phyloP scores from a whole-genome alignment of 2,113 vertebrate species.

The Xiphophorus maculatus region DNA sequence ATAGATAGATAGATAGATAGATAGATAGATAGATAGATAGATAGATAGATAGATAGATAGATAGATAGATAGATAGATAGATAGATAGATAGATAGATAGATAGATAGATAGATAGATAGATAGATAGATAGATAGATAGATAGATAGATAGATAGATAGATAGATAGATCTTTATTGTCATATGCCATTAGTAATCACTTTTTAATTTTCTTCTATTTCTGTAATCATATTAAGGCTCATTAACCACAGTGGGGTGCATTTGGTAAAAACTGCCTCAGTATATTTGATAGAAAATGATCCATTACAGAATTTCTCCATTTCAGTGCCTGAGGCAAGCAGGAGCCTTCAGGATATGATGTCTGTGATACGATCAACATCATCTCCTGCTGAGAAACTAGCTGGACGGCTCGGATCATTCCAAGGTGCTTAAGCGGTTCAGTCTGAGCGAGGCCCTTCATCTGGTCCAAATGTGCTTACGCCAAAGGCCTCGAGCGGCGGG shows the following conservation, averaged over 20 bases:
- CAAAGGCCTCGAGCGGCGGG: conserved; percentile 27
- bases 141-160: too few relatives aligned
- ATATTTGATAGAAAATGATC: conserved; percentile 5
- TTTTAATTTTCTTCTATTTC: neutral
- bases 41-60: too few relatives aligned
- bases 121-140: too few relatives aligned
- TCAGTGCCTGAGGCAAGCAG: neutral
- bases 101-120: too few relatives aligned
- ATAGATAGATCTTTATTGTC: too few relatives aligned
- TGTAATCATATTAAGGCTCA: neutral
- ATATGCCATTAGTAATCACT: neutral
- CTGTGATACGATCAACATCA: neutral
- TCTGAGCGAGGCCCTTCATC: conserved; percentile 3
- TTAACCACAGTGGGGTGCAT: neutral
- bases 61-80: too few relatives aligned
- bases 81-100: too few relatives aligned
- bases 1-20: too few relatives aligned
- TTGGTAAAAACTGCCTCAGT: neutral
- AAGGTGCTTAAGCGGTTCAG: conserved; percentile 29
- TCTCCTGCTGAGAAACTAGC: conserved; percentile 4
- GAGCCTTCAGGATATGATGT: neutral
- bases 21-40: too few relatives aligned
- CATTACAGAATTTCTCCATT: neutral
- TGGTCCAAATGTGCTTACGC: conserved; percentile 35
- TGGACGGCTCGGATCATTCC: conserved; percentile 15